A percentile compares a stretch with the other conserved stretches of the same genome.
phyloP scores from a whole-genome alignment of 1,140 invertebrate species.

The Rhagoletis pomonella region DNA sequence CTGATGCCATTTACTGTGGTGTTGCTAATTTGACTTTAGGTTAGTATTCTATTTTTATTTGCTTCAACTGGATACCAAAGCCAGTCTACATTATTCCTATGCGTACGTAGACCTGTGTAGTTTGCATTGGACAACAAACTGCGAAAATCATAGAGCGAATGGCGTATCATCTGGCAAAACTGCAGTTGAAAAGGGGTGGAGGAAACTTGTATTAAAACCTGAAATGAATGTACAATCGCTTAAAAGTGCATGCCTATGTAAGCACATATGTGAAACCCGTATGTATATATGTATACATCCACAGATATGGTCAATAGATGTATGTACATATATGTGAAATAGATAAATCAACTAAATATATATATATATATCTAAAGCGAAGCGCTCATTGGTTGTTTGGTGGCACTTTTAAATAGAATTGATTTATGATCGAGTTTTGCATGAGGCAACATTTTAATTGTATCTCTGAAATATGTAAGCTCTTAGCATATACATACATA shows the following conservation, averaged over 20 bases:
- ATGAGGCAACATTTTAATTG: not conserved
- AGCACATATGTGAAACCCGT: not conserved
- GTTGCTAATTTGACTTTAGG: no score
- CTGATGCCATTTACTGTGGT: no score
- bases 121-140: not conserved
- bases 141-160: not conserved
- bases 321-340: not conserved
- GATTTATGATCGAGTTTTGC: conserved; percentile 37
- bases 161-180: not conserved
- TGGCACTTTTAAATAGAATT: not conserved
- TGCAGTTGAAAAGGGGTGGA: not conserved
- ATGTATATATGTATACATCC: not conserved
- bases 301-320: not conserved
- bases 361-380: not conserved
- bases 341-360: not conserved
- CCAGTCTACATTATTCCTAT: no score
- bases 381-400: conserved; percentile 11
- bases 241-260: not conserved
- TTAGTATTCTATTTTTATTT: no score
- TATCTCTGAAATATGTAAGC: not conserved
- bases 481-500: no score
- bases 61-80: no score
- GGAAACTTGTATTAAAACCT: not conserved
- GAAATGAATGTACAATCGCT: not conserved
- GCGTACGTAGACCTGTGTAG: not conserved